Percentiles rank a stretch among this genome's conserved stretches.
Evolutionary conservation across 2,797 vertebrate species (phyloP).

Genomic region (Pangasius macronema): DNA sequence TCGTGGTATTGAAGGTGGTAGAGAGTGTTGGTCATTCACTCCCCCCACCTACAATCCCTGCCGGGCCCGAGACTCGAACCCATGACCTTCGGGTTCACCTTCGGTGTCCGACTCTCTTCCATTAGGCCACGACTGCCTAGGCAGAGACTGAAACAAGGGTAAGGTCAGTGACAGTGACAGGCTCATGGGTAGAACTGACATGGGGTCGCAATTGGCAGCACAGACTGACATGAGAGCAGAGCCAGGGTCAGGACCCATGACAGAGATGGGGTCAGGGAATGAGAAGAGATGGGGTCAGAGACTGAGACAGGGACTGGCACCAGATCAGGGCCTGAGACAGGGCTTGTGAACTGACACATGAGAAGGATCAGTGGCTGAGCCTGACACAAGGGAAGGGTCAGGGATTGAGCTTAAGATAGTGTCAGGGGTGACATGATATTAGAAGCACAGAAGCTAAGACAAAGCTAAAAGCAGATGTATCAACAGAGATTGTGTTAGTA

Average conservation of each 20-base stretch:
- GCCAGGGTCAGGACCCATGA: constrained; percentile 16
- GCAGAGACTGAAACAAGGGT: background rate
- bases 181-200: constrained; percentile 7
- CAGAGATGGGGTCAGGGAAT: constrained; percentile 20
- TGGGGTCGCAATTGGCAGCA: background rate
- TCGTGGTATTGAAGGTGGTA: too few relatives aligned
- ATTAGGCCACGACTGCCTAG: too few relatives aligned
- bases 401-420: background rate
- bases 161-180: constrained; percentile 7
- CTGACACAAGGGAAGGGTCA: constrained; percentile 26
- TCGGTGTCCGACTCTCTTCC: too few relatives aligned
- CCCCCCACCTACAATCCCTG: too few relatives aligned
- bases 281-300: constrained; percentile 23
- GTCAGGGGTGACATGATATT: constrained; percentile 20
- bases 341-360: constrained; percentile 21
- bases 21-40: too few relatives aligned
- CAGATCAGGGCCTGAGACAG: constrained; percentile 10
- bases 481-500: constrained; percentile 4
- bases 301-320: constrained; percentile 33
- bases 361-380: constrained; percentile 28
- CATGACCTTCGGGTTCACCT: too few relatives aligned
- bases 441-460: constrained; percentile 14
- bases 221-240: constrained; percentile 6
- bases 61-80: too few relatives aligned
- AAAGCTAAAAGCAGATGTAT: constrained; percentile 29